These are phyloP conservation scores for Myopa testacea DNA, from an alignment of 2,888 invertebrate species.

Conservation along the genomic window DNA sequence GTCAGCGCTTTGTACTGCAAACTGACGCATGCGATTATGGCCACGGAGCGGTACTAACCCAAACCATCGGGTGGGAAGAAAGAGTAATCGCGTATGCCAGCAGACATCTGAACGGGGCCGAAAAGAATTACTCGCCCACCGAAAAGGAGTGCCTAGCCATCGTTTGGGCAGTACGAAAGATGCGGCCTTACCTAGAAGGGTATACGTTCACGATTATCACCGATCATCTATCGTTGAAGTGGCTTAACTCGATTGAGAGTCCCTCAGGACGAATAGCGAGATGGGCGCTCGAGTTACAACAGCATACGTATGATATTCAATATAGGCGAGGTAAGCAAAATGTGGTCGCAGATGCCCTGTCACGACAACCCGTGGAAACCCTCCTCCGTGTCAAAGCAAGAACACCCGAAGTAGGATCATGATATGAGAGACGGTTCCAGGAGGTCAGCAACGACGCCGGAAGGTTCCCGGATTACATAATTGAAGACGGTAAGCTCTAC, in stretches of 20 bases:
- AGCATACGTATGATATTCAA: neutral
- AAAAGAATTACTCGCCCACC: too few species aligned
- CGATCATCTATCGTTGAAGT: conserved; percentile 37
- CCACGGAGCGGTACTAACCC: neutral
- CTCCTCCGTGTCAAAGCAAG: too few species aligned
- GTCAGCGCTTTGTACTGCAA: too few species aligned
- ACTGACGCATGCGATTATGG: neutral
- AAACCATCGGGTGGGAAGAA: too few species aligned
- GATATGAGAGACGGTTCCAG: neutral
- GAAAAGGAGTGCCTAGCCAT: too few species aligned
- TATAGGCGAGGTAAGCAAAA: conserved; percentile 27
- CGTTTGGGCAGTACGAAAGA: too few species aligned
- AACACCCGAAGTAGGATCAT: neutral
- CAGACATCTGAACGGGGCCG: too few species aligned
- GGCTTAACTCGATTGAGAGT: conserved; percentile 41
- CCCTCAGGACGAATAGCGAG: conserved; percentile 40
- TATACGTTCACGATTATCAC: conserved; percentile 35
- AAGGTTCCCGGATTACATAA: neutral
- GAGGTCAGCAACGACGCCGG: neutral
- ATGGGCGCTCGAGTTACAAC: conserved; percentile 33
- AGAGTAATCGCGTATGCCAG: too few species aligned
- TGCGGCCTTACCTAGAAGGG: conserved; percentile 13
- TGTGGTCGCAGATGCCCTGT: conserved; percentile 38
- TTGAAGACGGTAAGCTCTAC: neutral
- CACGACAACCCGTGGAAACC: conserved; percentile 5